Conservation (phyloP, 2,113 vertebrate species). For the Euleptes europaea region DNA sequence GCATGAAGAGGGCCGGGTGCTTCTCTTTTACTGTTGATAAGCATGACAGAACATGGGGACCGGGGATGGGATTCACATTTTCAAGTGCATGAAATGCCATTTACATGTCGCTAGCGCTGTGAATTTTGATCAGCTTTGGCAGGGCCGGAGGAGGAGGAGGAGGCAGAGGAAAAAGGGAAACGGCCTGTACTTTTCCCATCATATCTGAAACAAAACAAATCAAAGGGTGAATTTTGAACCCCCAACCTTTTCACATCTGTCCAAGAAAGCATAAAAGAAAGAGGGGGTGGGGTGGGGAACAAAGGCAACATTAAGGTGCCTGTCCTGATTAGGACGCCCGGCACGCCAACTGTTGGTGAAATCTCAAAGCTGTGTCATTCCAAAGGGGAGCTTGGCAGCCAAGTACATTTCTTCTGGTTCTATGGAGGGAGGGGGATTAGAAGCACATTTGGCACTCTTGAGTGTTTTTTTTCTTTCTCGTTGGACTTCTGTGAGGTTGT, state of each 20-base stretch:
- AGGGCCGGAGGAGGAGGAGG: constrained; percentile 42
- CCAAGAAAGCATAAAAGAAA: not conserved
- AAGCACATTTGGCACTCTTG: constrained; percentile 55
- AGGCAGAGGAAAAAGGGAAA: constrained; percentile 55
- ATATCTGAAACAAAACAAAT: not conserved
- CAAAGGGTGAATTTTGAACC: constrained; percentile 41
- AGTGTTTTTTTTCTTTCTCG: constrained; percentile 44
- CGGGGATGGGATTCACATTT: constrained; percentile 69
- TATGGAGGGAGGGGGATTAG: constrained; percentile 53
- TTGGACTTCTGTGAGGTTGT: constrained; percentile 42
- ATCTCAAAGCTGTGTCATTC: constrained; percentile 53
- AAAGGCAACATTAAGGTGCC: not conserved
- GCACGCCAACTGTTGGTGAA: constrained; percentile 50
- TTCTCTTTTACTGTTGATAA: constrained; percentile 67
- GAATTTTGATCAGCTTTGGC: constrained; percentile 58
- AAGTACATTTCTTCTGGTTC: constrained; percentile 38
- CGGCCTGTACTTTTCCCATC: constrained; percentile 49
- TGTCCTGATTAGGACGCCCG: constrained; percentile 57
- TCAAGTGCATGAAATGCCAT: constrained; percentile 66
- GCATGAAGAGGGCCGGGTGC: constrained; percentile 55
- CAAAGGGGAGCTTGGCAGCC: constrained; percentile 51
- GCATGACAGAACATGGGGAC: constrained; percentile 62
- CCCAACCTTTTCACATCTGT: constrained; percentile 9
- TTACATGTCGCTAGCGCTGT: constrained; percentile 64
- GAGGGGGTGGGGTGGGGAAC: not conserved